Evolutionary conservation across 2,797 vertebrate genomes (phyloP).

Genomic region (Chelmon rostratus): DNA sequence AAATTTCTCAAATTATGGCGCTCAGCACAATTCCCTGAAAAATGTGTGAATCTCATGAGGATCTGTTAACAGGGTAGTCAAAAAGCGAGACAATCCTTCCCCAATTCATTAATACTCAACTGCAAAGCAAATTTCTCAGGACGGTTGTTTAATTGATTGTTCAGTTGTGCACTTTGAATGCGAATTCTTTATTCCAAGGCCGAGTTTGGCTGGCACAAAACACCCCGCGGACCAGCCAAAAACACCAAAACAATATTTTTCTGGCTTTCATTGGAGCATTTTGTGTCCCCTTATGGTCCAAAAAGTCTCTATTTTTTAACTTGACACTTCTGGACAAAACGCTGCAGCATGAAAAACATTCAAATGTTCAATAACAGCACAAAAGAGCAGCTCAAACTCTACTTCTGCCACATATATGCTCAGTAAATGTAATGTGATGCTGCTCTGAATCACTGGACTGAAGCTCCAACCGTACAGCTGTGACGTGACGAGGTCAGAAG

Average conservation of each 20-base stretch:
- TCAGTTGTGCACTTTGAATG: not conserved
- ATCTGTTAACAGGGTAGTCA: not conserved
- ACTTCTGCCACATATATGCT: not conserved
- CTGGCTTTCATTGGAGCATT: not conserved
- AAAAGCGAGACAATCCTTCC: constrained; percentile 4
- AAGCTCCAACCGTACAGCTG: not conserved
- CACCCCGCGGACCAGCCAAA: not conserved
- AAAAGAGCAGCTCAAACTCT: not conserved
- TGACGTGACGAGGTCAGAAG: constrained; percentile 18
- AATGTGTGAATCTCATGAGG: constrained; percentile 7
- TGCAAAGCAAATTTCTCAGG: not conserved
- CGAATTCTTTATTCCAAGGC: constrained; percentile 18
- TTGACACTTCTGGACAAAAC: not conserved
- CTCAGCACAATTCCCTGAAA: constrained; percentile 9
- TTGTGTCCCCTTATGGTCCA: not conserved
- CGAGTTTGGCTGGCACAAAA: not conserved
- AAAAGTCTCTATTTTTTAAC: not conserved
- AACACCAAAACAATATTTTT: not conserved
- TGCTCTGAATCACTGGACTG: constrained; percentile 11
- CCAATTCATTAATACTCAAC: constrained; percentile 19
- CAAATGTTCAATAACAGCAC: not conserved
- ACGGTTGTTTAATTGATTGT: not conserved
- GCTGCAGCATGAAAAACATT: not conserved
- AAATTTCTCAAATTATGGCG: constrained; percentile 33
- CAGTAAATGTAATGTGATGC: not conserved